Percentiles rank a stretch among this genome's conserved stretches.
Evolutionary conservation across 2,113 vertebrate species (phyloP).

Genomic region (Ivindomyrus marchei): DNA sequence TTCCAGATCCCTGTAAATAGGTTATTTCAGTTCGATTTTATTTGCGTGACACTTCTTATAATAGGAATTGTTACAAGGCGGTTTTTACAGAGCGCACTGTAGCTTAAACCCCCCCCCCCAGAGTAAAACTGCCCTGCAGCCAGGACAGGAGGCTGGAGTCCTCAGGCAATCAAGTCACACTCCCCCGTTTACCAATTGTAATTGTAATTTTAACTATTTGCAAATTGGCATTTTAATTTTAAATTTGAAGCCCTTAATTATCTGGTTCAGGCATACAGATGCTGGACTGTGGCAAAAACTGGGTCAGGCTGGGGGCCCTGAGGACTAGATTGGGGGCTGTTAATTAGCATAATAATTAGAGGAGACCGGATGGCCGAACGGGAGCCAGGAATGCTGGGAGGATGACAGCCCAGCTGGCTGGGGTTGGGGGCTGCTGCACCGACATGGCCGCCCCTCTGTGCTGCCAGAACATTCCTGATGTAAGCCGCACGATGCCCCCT

Average conservation of each 20-base stretch:
- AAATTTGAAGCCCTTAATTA: not conserved
- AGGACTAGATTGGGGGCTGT: not conserved
- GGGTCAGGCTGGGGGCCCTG: not conserved
- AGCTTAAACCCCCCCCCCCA: not conserved
- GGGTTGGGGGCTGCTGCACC: not conserved
- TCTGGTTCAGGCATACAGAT: not conserved
- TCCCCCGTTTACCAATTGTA: not conserved
- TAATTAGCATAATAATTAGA: not conserved
- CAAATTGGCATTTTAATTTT: not conserved
- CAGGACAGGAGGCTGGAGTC: not conserved
- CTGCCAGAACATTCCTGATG: not conserved
- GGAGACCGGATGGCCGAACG: not conserved
- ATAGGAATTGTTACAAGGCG: not conserved
- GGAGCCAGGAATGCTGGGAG: not conserved
- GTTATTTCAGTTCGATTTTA: not conserved
- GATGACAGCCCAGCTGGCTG: not conserved
- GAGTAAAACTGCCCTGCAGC: not conserved
- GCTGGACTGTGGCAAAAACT: not conserved
- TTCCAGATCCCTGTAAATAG: not conserved
- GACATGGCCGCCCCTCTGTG: not conserved
- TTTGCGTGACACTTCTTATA: not conserved
- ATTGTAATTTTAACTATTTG: not conserved
- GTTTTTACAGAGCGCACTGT: not conserved
- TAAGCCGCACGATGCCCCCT: not conserved
- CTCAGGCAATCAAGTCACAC: not conserved